Evolutionary conservation across 2,113 vertebrate genomes (phyloP).

Genomic region (Poeciliopsis turrubarensis): DNA sequence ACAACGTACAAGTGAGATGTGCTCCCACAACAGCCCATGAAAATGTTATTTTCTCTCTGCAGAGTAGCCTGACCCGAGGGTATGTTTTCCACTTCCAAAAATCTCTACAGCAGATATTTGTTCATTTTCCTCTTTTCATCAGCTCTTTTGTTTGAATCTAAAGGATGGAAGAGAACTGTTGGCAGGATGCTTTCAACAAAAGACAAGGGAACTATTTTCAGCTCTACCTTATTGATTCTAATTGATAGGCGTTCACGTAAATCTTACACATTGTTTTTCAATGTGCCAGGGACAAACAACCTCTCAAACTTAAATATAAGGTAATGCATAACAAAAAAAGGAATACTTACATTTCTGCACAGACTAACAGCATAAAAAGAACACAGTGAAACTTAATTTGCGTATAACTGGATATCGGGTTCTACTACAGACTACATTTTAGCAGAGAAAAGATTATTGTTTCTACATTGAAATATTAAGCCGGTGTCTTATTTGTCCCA

Average conservation of each 20-base stretch:
- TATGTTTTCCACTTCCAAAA: not conserved
- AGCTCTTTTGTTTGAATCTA: conserved; percentile 27
- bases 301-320: conserved; percentile 8
- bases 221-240: conserved; percentile 38
- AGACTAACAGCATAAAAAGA: conserved; percentile 53
- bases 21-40: not conserved
- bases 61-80: conserved; percentile 1
- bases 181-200: conserved; percentile 34
- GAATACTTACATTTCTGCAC: conserved; percentile 24
- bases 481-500: conserved; percentile 31
- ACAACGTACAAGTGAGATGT: too few relatives aligned
- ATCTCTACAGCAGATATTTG: conserved; percentile 11
- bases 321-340: conserved; percentile 27
- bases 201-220: conserved; percentile 44
- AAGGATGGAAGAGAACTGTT: conserved; percentile 6
- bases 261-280: not conserved
- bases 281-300: conserved; percentile 6
- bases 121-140: conserved; percentile 21
- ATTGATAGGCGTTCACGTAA: conserved; percentile 39
- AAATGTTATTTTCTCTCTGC: not conserved
- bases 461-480: conserved; percentile 36
- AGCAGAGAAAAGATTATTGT: conserved; percentile 44
- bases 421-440: conserved; percentile 67
- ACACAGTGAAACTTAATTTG: conserved; percentile 63
- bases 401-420: conserved; percentile 64